Evolutionary conservation across 2,113 vertebrate genomes (phyloP).

Genomic region (Chelonoidis abingdonii): DNA sequence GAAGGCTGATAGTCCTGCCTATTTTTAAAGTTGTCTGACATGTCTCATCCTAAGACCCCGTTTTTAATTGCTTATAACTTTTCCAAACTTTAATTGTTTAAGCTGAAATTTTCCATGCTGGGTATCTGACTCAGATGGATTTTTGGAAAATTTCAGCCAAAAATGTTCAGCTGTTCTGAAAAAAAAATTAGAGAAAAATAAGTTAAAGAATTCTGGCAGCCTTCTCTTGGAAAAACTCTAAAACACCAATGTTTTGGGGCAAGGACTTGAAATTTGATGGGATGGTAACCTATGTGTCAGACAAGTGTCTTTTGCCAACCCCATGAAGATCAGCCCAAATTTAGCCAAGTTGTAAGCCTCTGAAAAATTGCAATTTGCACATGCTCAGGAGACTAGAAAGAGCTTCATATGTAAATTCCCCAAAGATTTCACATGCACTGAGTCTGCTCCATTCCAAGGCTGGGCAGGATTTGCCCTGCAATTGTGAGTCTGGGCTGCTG

Average conservation of each 20-base stretch:
- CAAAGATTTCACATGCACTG: background rate
- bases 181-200: background rate
- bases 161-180: conserved; percentile 2
- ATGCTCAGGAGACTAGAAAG: background rate
- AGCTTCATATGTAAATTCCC: background rate
- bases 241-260: background rate
- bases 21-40: background rate
- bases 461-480: background rate
- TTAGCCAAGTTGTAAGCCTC: background rate
- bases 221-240: background rate
- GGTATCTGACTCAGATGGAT: background rate
- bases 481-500: background rate
- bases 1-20: background rate
- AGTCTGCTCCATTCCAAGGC: background rate
- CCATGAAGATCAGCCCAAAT: background rate
- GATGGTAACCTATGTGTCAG: background rate
- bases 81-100: background rate
- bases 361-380: background rate
- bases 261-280: background rate
- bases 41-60: background rate
- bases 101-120: background rate
- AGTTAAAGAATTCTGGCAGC: background rate
- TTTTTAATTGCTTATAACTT: conserved; percentile 22
- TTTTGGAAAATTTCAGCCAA: background rate
- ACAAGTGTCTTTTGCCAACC: background rate